These are phyloP conservation scores for Sander vitreus DNA, from an alignment of 2,113 vertebrate species.

Conservation along the genomic window DNA sequence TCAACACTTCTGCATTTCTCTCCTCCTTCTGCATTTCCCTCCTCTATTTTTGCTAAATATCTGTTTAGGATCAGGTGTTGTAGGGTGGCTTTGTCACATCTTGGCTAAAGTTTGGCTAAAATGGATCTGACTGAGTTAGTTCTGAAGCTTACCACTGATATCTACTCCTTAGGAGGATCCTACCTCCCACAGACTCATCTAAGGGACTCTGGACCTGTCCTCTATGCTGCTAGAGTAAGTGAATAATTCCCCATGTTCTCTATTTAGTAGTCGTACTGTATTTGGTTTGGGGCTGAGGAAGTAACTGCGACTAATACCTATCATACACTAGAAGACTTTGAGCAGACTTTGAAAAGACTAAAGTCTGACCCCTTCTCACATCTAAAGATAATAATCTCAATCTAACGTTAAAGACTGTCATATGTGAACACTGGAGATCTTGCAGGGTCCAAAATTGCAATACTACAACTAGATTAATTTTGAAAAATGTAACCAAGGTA, in stretches of 20 bases:
- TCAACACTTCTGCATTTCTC: neutral
- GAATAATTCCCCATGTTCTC: neutral
- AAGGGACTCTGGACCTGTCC: slow-evolving; percentile 85
- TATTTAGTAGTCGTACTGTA: neutral
- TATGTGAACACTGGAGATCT: no score
- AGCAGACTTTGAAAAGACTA: no score
- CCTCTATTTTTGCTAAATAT: neutral
- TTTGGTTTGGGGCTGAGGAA: neutral
- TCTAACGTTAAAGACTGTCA: no score
- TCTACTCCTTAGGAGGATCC: slow-evolving; percentile 84
- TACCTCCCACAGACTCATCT: slow-evolving; percentile 85
- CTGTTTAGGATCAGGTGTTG: neutral
- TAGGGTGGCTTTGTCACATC: neutral
- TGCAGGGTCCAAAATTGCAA: no score
- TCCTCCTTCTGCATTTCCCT: neutral
- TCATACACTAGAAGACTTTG: no score
- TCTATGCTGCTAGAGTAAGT: slow-evolving; percentile 88
- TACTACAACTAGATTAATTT: no score
- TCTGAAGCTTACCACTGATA: slow-evolving; percentile 79
- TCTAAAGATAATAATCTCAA: no score
- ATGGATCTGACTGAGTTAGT: slow-evolving; percentile 62
- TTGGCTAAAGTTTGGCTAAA: neutral
- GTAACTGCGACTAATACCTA: neutral
- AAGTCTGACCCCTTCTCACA: no score
- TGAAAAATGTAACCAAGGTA: no score